Base-by-base conservation (phyloP, 2,888 invertebrate genomes). In the Nemapogon koenigi region DNA sequence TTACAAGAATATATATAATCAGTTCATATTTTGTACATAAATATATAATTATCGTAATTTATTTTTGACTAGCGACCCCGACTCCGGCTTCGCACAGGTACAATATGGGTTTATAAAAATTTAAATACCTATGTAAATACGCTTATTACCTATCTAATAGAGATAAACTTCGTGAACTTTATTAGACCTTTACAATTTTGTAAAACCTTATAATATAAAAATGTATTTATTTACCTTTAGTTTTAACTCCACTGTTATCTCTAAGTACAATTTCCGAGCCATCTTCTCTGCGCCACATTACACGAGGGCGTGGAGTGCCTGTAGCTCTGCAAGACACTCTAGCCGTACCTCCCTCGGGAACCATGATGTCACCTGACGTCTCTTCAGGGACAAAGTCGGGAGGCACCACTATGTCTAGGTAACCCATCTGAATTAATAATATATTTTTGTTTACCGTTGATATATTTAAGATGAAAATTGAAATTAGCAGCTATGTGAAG, bases 321-420 rank as follows among this genome's bases (percentile, higher is more conserved):
- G 83, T 83, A 2, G 94, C 94, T 41, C 85, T 73, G 57, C 88
- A 88, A 27, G 83, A 82, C 40, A 88, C 67, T 48, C 80, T 82
- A 8, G 84, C 86, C 0, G 82, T 83, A 25, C 89, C 89, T 38
- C 93, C 93, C 80, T 94, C 94, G 16, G 88, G 87, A 18, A 93
- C 90, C 83, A 90, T 90, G 10, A 93, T 82, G 61, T 95, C 94
- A 0, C 93, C 89, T n/a, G 92, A 92, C 16, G 92, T 93, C 57
- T 91, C 91, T 55, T 91, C 91, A 13, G 86, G 61, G 44, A 93
- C 84, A 54, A 96, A 94, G 65, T 94, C 92, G n/a, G 96, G 95
- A 19, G 95, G 93, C 47, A 94, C 87, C 16, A 92, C 90, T 37
- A 95, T 92, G 48, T 92, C 89, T 49, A 95, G 76, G 62, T 84